Percentiles rank a stretch among this genome's conserved stretches.
Evolutionary conservation across 2,888 invertebrate genomes (phyloP).

Genomic region (Adelphocoris suturalis): DNA sequence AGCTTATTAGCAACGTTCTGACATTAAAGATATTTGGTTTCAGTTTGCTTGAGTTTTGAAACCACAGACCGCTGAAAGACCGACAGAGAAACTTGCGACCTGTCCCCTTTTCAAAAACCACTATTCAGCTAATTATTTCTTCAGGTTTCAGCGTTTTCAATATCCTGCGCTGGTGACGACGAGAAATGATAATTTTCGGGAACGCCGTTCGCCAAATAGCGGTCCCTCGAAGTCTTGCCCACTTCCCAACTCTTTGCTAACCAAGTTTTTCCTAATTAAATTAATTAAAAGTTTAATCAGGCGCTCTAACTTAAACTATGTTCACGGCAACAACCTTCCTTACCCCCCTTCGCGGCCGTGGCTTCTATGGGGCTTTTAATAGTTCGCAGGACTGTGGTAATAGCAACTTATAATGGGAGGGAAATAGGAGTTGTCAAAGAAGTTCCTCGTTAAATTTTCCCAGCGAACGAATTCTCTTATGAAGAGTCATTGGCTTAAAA

Average conservation of each 20-base stretch:
- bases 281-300: constrained; percentile 67
- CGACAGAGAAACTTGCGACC: no score
- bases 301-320: constrained; percentile 58
- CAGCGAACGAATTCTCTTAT: not conserved
- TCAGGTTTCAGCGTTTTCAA: not conserved
- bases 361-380: constrained; percentile 56
- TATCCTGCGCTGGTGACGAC: not conserved
- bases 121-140: not conserved
- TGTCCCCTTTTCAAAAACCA: not conserved
- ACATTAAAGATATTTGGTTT: no score
- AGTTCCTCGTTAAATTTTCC: constrained; percentile 39
- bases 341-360: not conserved
- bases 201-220: constrained; percentile 7
- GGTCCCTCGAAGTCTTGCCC: constrained; percentile 31
- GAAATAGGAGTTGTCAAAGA: constrained; percentile 48
- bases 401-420: constrained; percentile 60
- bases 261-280: constrained; percentile 59
- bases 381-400: constrained; percentile 45
- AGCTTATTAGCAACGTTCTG: no score
- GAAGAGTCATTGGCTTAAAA: constrained; percentile 25
- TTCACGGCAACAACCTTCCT: constrained; percentile 47
- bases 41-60: no score
- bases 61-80: no score
- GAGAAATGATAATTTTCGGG: not conserved
- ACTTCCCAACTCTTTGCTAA: constrained; percentile 44